Percentiles rank a stretch among this genome's conserved stretches.
These are phyloP conservation scores for Gordius sp. DNA, from an alignment of 2,888 invertebrate species.

Conservation along the genomic window DNA sequence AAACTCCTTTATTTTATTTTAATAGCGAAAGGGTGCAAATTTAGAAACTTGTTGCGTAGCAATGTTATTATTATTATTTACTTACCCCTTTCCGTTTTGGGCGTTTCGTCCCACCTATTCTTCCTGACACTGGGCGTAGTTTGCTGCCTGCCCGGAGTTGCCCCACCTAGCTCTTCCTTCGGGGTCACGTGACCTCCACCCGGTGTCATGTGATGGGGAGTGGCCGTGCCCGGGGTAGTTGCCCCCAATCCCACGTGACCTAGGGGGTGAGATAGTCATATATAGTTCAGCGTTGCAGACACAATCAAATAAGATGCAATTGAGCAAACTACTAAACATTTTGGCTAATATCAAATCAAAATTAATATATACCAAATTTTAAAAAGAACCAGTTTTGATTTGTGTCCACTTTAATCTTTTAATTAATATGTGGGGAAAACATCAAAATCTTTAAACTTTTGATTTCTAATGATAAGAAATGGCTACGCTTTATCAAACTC, in stretches of 20 bases:
- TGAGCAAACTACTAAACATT: no score
- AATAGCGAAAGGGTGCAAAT: neutral
- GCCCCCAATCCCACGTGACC: conserved; percentile 17
- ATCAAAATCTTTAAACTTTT: no score
- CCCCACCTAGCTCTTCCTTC: neutral
- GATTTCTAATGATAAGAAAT: no score
- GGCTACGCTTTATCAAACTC: no score
- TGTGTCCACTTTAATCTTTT: no score
- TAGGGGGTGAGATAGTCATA: neutral
- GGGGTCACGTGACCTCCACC: conserved; percentile 23
- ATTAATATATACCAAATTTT: no score
- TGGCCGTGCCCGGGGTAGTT: conserved; percentile 21
- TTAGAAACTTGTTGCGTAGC: no score
- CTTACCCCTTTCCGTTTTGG: conserved; percentile 27
- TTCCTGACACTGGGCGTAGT: conserved; percentile 29
- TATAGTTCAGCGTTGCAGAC: no score
- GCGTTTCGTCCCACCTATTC: conserved; percentile 98
- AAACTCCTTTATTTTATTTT: neutral
- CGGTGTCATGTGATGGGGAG: conserved; percentile 20
- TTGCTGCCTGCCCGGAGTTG: conserved; percentile 15
- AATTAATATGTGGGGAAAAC: no score
- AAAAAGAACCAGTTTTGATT: no score
- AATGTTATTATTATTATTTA: neutral
- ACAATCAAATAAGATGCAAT: no score
- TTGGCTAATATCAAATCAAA: no score